phyloP scores from a whole-genome alignment of 2,888 invertebrate genomes.

The Hydropsyche betteni region DNA sequence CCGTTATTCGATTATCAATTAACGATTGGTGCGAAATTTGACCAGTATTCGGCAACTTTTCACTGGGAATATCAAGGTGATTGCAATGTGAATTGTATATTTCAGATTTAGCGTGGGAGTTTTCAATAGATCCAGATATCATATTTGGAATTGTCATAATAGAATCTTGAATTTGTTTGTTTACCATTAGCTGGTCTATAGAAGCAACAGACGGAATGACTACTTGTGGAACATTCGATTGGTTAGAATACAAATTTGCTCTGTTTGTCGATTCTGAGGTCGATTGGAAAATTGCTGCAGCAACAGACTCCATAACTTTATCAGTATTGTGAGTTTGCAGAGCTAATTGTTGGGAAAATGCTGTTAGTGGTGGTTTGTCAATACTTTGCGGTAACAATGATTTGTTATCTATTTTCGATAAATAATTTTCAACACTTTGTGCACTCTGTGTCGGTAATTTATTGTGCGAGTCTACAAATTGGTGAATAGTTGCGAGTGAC shows the following conservation, averaged over 20 bases:
- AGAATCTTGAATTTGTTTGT: slow-evolving; percentile 51
- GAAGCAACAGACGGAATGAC: slow-evolving; percentile 57
- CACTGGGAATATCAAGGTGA: slow-evolving; percentile 35
- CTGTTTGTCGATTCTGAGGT: slow-evolving; percentile 18
- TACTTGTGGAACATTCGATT: slow-evolving; percentile 56
- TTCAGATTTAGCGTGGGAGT: slow-evolving; percentile 40
- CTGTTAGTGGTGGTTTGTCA: slow-evolving; percentile 56
- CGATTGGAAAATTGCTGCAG: slow-evolving; percentile 65
- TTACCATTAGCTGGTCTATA: slow-evolving; percentile 59
- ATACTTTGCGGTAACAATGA: slow-evolving; percentile 38
- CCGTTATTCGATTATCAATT: slow-evolving; percentile 62
- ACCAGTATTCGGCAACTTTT: slow-evolving; percentile 33
- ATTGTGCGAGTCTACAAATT: slow-evolving; percentile 55
- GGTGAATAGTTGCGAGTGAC: slow-evolving; percentile 55
- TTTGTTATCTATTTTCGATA: slow-evolving; percentile 63
- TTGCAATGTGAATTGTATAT: slow-evolving; percentile 41
- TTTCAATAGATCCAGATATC: slow-evolving; percentile 37
- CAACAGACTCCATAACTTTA: slow-evolving; percentile 66
- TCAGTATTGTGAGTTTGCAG: slow-evolving; percentile 65
- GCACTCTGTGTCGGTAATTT: slow-evolving; percentile 67
- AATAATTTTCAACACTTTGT: slow-evolving; percentile 69
- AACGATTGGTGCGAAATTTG: slow-evolving; percentile 52
- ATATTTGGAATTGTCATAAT: slow-evolving; percentile 46
- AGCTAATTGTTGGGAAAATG: slow-evolving; percentile 64
- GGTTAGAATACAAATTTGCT: slow-evolving; percentile 52